These are phyloP conservation scores for Sphaerodactylus townsendi DNA, from an alignment of 2,113 vertebrate species.

Conservation along the genomic window DNA sequence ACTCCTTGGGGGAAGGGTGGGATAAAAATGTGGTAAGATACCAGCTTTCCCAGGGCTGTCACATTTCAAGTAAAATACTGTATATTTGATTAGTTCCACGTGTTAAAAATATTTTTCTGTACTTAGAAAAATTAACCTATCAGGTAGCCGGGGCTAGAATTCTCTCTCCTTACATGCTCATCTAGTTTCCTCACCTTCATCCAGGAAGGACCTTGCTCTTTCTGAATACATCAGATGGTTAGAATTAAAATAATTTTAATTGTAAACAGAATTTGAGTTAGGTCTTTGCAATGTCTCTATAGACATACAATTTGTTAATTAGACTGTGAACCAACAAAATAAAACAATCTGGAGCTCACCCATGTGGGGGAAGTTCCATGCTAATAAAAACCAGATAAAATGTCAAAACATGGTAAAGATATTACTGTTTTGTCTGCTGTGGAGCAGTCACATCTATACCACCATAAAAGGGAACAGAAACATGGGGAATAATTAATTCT, in stretches of 20 bases:
- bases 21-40: too few species aligned
- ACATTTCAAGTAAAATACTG: background rate
- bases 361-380: background rate
- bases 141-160: background rate
- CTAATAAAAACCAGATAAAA: background rate
- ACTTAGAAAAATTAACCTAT: background rate
- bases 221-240: background rate
- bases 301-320: background rate
- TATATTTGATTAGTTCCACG: background rate
- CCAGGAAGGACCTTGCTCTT: background rate
- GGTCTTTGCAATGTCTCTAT: background rate
- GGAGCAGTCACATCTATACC: background rate
- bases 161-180: background rate
- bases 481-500: background rate
- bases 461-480: constrained; percentile 47
- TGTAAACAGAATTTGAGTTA: background rate
- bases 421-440: constrained; percentile 25
- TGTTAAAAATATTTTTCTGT: background rate
- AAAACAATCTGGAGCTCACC: background rate
- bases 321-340: background rate
- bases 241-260: background rate
- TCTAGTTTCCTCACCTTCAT: background rate
- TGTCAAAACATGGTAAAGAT: constrained; percentile 17
- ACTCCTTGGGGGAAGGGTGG: too few species aligned
- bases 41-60: background rate